Base-by-base conservation (phyloP, 2,797 vertebrate genomes). In the Pipistrellus pipistrellus region DNA sequence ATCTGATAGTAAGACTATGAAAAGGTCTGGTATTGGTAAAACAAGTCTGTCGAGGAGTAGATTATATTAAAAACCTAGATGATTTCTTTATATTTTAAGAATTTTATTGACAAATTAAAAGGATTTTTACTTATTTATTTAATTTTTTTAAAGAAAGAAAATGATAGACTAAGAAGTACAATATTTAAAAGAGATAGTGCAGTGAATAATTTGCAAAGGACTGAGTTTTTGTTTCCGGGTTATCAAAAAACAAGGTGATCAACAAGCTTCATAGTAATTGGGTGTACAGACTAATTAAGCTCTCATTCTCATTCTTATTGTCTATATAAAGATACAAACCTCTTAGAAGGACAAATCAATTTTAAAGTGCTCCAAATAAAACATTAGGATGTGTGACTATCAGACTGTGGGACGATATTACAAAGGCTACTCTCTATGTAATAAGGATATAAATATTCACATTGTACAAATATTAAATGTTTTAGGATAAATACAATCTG, bases 401-500 rank as follows among this genome's bases (percentile, higher is more conserved):
- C 95, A 84, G 25, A 89, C 85, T 35, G 25, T 84, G 11, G 41
- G 20, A 81, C 86, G 59, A 85, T 44, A 92, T 62, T 92, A 55
- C 81, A 93, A 91, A 78, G 38, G 8, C 51, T 85, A 77, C n/a
- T 92, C 44, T 93, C 30, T 51, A 23, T 84, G 66, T 84, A 55
- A 85, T 69, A 68, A 89, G 38, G 32, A 93, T 76, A 81, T 68
- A 83, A 91, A 88, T 76, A 81, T 32, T 84, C 94, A 83, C 32
- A 38, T 89, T 93, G 6, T 76, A 51, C 53, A 83, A 94, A 66
- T 57, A 96, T 82, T 73, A 48, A 93, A 94, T 18, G 3, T 66
- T 92, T 95, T 83, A 32, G 71, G 80, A 62, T 27, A 59, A 17
- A 32, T 62, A 73, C 86, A 55, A 72, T 66, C 73, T 48, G 12